Evolutionary conservation across 30 jellyfish, hydroid and myxozoan genomes (phyloP), one percentile per base, ranked within the genome.

Genomic region (Cassiopea andromeda): DNA sequence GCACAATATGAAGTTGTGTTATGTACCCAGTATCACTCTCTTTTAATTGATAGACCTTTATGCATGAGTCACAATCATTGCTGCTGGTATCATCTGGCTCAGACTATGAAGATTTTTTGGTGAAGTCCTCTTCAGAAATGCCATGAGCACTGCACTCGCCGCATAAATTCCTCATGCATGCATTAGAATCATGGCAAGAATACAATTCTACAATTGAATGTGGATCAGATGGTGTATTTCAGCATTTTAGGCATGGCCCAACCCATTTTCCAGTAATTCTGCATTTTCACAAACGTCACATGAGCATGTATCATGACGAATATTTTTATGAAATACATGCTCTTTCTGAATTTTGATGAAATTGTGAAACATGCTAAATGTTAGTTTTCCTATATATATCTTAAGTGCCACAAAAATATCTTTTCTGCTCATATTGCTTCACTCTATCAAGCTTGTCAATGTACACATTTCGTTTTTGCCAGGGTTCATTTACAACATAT

Each of bases 241-340:
- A 44, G 77, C 15, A n/a, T 70, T 78, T 47, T 13, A 10, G 77
- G 54, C 73, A 58, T 87, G 38, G 47, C 44, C 58, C 68, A 87
- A 12, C 38, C 90, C 85, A 17, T 75, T 87, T 48, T 75, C 84
- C 1, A 87, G 84, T 16, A 13, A 64, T 8, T 17, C 82, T 27
- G 73, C 73, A 69, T 87, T 87, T 83, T 87, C 90, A 70, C 94
- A 75, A 13, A 76, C 66, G 27, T 87, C 91, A 61, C 94, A 87
- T 19, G 77, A 49, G 48, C 91, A 76, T 81, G 84, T 15, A 57
- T 17, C 15, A 19, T 58, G 84, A 61, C 91, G 94, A 75, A 87
- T 87, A 7, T 60, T 48, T 44, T 68, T 87, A 54, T 57, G 60
- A 16, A 87, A n/a, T 17, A 50, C 91, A 44, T 78, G 2, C 54